Evolutionary conservation across 2,888 invertebrate genomes (phyloP), one percentile per base, ranked within the genome.

Genomic region (Halictus quadricinctus): DNA sequence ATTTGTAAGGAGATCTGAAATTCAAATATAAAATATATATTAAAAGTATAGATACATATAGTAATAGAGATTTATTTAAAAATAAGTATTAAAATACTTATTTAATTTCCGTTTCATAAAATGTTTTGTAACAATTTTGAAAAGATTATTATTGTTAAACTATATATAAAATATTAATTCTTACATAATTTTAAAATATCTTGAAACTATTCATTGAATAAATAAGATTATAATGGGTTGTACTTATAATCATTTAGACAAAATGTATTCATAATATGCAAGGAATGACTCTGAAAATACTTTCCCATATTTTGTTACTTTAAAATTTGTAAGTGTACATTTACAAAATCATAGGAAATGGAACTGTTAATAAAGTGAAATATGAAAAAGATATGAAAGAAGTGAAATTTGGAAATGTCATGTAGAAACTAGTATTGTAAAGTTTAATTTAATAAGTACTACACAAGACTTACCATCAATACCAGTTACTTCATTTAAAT

Each of bases 401-500:
- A 6, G 12, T 54, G n/a, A 7, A 58, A 18, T 25, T 69, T 46
- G 36, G 1, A 18, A n/a, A 54, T 13, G 25, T 3, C 2, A n/a
- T 25, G n/a, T 2, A 60, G 66, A 43, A 79, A 79, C 60, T 3
- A 50, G 41, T 54, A 64, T 54, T 1, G 80, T 66, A 60, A 70
- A 70, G 76, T 69, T 41, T 66, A 77, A 77, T 41, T 81, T 54
- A 18, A 64, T 70, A 82, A 84, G 76, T 66, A 70, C n/a, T 41
- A 64, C 5, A 87, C 76, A 82, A 77, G 85, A 93, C 95, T 95
- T 95, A 97, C 97, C 97, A 95, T 97, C 97, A 89, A 97, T 96
- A 93, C 96, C 97, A 90, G 96, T 95, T 72, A 97, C 95, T 92
- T 97, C 97, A 87, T 96, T 96, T 54, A 97, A 95, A 94, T 96